Conservation (phyloP, 92 coral and sea anemone species). For the Isaurus tuberculatus region DNA sequence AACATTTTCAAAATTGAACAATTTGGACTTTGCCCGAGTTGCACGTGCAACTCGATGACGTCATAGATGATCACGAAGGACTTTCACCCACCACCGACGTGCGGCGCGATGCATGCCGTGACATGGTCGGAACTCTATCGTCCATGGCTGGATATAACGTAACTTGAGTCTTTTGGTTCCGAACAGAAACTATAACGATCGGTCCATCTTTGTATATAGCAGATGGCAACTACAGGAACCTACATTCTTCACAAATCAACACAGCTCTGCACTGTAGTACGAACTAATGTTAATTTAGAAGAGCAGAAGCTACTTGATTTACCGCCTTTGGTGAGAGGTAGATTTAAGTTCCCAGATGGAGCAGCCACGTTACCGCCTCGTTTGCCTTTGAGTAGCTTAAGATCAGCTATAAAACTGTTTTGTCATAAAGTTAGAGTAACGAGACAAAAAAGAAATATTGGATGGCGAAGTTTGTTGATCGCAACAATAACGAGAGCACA, state of each 20-base stretch:
- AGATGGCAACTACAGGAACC: conserved; percentile 94
- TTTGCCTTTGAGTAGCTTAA: conserved; percentile 74
- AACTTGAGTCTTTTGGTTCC: too few species aligned
- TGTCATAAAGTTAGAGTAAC: conserved; percentile 81
- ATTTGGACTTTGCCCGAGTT: conserved; percentile 9
- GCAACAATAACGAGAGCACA: background rate
- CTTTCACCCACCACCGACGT: background rate
- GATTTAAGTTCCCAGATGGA: conserved; percentile 76
- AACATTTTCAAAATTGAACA: too few species aligned
- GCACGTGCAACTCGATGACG: conserved; percentile 29
- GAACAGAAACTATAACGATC: too few species aligned
- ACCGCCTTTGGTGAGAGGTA: conserved; percentile 68
- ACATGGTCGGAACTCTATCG: too few species aligned
- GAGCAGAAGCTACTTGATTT: conserved; percentile 70
- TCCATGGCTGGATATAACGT: too few species aligned
- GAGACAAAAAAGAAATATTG: conserved; percentile 49
- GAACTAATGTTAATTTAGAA: conserved; percentile 79
- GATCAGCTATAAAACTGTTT: conserved; percentile 74
- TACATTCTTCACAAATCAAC: conserved; percentile 93
- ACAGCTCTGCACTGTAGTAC: conserved; percentile 93
- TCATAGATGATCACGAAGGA: conserved; percentile 12
- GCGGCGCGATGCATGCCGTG: background rate
- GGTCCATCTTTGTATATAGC: background rate
- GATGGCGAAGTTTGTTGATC: conserved; percentile 57
- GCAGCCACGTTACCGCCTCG: conserved; percentile 79